Evolutionary conservation across 2,888 invertebrate genomes (phyloP), one percentile per base, ranked within the genome.

Genomic region (Drosophila sordidula): DNA sequence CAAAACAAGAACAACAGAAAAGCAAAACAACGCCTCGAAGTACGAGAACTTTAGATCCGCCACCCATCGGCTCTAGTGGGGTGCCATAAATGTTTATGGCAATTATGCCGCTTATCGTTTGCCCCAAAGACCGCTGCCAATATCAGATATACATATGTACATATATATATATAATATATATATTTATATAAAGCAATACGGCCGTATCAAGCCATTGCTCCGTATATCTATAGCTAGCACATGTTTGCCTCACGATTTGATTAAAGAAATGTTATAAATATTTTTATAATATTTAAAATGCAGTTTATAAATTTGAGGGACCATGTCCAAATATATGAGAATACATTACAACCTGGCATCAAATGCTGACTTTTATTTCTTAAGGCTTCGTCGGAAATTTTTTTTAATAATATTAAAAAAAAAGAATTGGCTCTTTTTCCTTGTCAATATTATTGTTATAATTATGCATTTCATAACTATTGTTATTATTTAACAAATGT

Each of bases 31-130:
- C n/a, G 8, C 34, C 34, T 38, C 22, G 1, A 12, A 50, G 39
- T 42, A n/a, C n/a, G 25, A 51, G 39, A 55, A 59, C 29, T 14
- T 54, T 38, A 25, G 45, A 36, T 49, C 32, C 55, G 47, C 16
- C 16, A 26, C 14, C n/a, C 6, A 6, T 22, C 22, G 26, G 6
- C 25, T 29, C 45, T 51, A 29, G 1, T 38, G 54, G 22, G 14
- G 42, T 38, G 45, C 52, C 66, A 66, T 76, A 78, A 78, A 75
- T 57, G 58, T 80, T 84, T 85, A 79, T 85, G 72, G 38, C 75
- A 82, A 67, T 75, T 61, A 49, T 45, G 54, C 9, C 45, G 58
- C 79, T 85, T 80, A 85, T 79, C 76, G 65, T 18, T 1, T 9
- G 44, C 44, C 38, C n/a, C 14, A 41, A 42, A 58, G 59, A 47